phyloP scores from a whole-genome alignment of 2,888 invertebrate genomes.

The Ecliptopera silaceata region DNA sequence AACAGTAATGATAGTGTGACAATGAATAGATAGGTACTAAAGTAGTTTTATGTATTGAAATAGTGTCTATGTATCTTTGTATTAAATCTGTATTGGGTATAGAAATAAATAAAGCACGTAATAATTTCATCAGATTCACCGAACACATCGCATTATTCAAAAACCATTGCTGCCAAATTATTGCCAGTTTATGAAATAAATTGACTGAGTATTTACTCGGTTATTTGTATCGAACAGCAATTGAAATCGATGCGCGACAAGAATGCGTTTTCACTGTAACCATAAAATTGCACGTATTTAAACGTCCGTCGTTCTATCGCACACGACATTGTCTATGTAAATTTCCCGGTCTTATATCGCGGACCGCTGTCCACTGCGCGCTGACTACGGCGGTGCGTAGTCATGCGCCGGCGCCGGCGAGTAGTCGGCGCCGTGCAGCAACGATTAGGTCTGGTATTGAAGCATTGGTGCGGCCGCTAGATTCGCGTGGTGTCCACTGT shows the following conservation, averaged over 20 bases:
- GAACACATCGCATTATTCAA: not conserved
- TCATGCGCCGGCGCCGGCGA: conserved; percentile 78
- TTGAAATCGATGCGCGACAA: not conserved
- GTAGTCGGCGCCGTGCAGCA: conserved; percentile 81
- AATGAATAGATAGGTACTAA: no score
- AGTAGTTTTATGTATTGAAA: no score
- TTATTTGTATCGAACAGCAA: no score
- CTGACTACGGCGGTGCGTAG: conserved; percentile 70
- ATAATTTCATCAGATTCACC: not conserved
- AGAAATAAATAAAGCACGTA: not conserved
- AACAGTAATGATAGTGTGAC: no score
- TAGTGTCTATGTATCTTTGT: no score
- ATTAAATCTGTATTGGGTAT: not conserved
- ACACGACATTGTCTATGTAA: conserved; percentile 12
- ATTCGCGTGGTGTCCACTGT: conserved; percentile 97
- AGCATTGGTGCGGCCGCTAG: conserved; percentile 97
- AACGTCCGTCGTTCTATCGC: conserved; percentile 2
- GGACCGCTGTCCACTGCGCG: conserved; percentile 26
- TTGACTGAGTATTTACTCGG: not conserved
- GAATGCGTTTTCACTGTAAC: not conserved
- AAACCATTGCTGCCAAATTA: not conserved
- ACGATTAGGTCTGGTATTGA: conserved; percentile 98
- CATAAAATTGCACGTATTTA: not conserved
- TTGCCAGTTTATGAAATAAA: not conserved
- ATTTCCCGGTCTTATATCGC: conserved; percentile 15